phyloP scores from a whole-genome alignment of 2,888 invertebrate species.

The Eumacrocentrus americanus region DNA sequence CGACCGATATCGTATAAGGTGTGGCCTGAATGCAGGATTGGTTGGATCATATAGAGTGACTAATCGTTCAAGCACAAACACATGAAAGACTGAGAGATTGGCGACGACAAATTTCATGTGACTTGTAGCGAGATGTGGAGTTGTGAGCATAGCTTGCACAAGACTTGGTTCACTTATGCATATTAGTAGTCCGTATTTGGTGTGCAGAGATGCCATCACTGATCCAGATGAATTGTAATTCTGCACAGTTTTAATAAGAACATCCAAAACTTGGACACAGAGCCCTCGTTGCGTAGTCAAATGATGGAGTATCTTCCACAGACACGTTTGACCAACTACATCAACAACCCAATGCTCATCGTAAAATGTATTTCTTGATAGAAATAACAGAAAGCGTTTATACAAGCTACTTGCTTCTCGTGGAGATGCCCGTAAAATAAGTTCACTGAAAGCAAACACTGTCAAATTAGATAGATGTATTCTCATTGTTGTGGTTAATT shows the following conservation, averaged over 20 bases:
- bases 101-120: conserved; percentile 64
- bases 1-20: conserved; percentile 58
- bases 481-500: conserved; percentile 68
- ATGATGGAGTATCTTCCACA: conserved; percentile 68
- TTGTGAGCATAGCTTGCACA: conserved; percentile 62
- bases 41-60: conserved; percentile 69
- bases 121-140: conserved; percentile 59
- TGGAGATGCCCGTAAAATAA: conserved; percentile 58
- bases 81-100: conserved; percentile 64
- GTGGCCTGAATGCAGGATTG: conserved; percentile 63
- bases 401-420: conserved; percentile 51
- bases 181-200: conserved; percentile 63
- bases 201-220: conserved; percentile 42
- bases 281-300: conserved; percentile 65
- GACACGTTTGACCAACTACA: conserved; percentile 69
- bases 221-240: conserved; percentile 40
- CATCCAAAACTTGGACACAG: conserved; percentile 65
- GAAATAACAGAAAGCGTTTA: conserved; percentile 66
- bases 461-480: conserved; percentile 72
- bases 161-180: conserved; percentile 60
- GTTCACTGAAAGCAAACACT: conserved; percentile 70
- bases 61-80: conserved; percentile 63
- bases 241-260: conserved; percentile 63
- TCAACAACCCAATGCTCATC: conserved; percentile 70
- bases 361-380: conserved; percentile 69